phyloP scores from a whole-genome alignment of 2,113 vertebrate genomes.

The Laticauda colubrina region DNA sequence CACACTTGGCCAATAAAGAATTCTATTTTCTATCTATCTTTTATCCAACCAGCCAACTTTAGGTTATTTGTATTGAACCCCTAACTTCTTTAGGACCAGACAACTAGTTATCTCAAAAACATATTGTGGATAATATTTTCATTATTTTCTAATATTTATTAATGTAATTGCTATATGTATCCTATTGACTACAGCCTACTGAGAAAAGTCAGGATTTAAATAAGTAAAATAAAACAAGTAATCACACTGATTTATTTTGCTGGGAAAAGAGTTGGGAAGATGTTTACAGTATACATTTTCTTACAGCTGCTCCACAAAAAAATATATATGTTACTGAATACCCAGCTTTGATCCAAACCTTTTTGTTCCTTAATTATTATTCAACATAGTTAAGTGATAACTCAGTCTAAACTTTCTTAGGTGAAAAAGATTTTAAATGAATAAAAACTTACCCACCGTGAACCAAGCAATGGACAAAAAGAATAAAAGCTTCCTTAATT shows the following conservation, averaged over 20 bases:
- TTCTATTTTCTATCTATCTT: too few relatives aligned
- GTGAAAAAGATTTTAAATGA: not conserved
- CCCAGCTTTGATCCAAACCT: not conserved
- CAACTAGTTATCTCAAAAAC: not conserved
- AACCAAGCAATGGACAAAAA: conserved; percentile 45
- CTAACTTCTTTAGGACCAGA: not conserved
- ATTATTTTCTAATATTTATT: not conserved
- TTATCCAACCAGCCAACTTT: not conserved
- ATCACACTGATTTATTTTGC: not conserved
- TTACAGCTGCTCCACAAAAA: not conserved
- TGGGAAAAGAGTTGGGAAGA: not conserved
- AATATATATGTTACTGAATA: not conserved
- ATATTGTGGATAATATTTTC: not conserved
- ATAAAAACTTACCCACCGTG: conserved; percentile 48
- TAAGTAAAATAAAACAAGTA: not conserved
- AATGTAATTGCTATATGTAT: not conserved
- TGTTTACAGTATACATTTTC: not conserved
- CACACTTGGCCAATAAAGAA: too few relatives aligned
- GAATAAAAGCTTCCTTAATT: conserved; percentile 43
- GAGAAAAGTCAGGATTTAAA: not conserved
- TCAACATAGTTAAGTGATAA: not conserved
- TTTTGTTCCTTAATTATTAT: not conserved
- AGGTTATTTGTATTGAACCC: not conserved
- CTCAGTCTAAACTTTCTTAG: not conserved
- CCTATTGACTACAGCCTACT: not conserved